These are phyloP conservation scores for Asobara japonica DNA, from an alignment of 1,140 invertebrate species.

Conservation along the genomic window DNA sequence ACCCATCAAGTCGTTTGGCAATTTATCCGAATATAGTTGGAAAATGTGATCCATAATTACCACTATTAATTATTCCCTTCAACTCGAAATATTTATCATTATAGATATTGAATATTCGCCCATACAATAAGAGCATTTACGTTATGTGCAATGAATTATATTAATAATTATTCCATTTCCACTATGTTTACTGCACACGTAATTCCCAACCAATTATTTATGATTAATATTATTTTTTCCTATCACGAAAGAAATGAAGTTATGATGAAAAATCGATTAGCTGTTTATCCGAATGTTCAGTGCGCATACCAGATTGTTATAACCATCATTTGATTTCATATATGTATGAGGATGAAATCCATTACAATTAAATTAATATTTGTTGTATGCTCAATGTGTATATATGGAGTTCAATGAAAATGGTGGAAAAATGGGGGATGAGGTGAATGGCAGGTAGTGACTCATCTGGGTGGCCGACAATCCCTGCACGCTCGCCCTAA, in stretches of 20 bases:
- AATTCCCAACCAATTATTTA: not conserved
- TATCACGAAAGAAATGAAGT: not conserved
- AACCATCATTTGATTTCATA: slow-evolving; percentile 17
- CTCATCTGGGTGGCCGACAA: not conserved
- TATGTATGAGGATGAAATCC: slow-evolving; percentile 20
- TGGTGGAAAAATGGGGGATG: not conserved
- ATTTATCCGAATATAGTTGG: not conserved
- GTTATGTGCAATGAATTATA: not conserved
- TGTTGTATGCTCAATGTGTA: slow-evolving; percentile 9
- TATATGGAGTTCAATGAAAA: not conserved
- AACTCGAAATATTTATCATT: not conserved
- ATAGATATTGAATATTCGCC: not conserved
- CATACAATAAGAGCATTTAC: not conserved
- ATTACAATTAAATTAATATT: slow-evolving; percentile 42
- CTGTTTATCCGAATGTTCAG: not conserved
- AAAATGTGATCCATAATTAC: not conserved
- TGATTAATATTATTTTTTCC: not conserved
- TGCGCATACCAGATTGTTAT: not conserved
- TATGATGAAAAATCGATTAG: not conserved
- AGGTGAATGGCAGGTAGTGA: not conserved
- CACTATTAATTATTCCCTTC: not conserved
- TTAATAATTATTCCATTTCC: not conserved
- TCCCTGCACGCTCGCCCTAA: not conserved
- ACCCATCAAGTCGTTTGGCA: not conserved
- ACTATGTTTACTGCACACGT: not conserved